Evolutionary conservation across 1,140 invertebrate species (phyloP), one percentile per base, ranked within the genome.

Genomic region (Tetramorium parvispinum): DNA sequence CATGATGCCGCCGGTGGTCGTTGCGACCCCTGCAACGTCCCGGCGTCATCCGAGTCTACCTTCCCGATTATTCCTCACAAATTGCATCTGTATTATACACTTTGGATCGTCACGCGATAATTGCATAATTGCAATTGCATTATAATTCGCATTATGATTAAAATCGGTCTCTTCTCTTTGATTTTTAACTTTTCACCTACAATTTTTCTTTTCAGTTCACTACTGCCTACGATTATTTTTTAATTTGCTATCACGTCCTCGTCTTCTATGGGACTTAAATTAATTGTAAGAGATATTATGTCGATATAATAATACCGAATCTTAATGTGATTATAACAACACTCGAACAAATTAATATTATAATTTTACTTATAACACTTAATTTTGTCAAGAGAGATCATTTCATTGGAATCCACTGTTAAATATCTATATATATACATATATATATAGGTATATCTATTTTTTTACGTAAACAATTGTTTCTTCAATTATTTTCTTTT

Each of bases 1-100:
- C 94, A 95, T 95, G 81, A 91, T 82, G 82, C 86, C 82, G 78
- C 68, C 85, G 76, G 87, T 73, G 16, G 68, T 51, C 46, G 85
- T 24, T 87, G 57, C 61, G 63, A 70, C 46, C 46, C 77, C 18
- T 77, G 78, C 49, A 46, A 70, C 46, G 63, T 49, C 49, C 46
- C 57, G 89, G 40, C 88, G 88, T 89, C 88, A 89, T 89, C 61
- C 89, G 63, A 89, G 63, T 78, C 18, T 32, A 21, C 61, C 51
- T 16, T 24, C 32, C 40, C 51, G 53, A 83, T 75, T 82, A 82
- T 73, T 53, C 43, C 55, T 53, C 27, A n/a, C 57, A 37, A 46
- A 40, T 43, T 7, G 37, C 40, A 68, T 11, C 40, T 49, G 3
- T 43, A 46, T 11, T 11, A 49, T 24, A 16, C 63, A 40, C 65